Conservation (phyloP, 2,113 vertebrate species). For the Pseudopodoces humilis region DNA sequence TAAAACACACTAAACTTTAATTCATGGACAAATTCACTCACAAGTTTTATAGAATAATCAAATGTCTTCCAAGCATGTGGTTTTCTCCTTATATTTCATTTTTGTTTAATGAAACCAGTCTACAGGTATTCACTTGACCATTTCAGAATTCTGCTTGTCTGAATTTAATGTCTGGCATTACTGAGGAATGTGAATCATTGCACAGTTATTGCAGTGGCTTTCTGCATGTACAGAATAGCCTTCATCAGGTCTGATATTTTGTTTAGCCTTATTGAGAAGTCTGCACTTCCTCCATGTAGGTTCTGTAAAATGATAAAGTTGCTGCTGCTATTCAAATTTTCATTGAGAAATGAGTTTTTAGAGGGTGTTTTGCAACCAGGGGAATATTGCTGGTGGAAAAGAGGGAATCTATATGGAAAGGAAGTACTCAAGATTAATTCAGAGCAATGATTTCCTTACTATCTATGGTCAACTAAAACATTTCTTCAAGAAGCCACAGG, state of each 20-base stretch:
- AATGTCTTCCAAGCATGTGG: not conserved
- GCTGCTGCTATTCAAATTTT: not conserved
- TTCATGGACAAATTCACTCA: not conserved
- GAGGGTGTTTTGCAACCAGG: not conserved
- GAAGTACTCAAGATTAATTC: not conserved
- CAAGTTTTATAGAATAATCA: not conserved
- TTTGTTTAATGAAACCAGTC: not conserved
- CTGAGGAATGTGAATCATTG: not conserved
- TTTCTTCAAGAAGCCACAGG: not conserved
- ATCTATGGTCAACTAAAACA: not conserved
- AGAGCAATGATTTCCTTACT: not conserved
- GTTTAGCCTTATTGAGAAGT: not conserved
- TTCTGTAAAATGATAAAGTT: not conserved
- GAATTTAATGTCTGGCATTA: not conserved
- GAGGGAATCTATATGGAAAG: not conserved
- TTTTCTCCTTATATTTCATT: not conserved
- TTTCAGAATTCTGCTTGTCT: not conserved
- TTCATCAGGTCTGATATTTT: not conserved
- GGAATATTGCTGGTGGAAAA: not conserved
- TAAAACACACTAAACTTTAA: not conserved
- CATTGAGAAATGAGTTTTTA: not conserved
- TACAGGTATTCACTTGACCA: not conserved
- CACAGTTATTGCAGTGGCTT: not conserved
- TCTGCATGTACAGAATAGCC: not conserved
- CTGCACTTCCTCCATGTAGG: not conserved